Percentiles rank a stretch among this genome's conserved stretches.
Evolutionary conservation across 2,797 vertebrate species (phyloP).

Genomic region (Tiaroga cobitis): DNA sequence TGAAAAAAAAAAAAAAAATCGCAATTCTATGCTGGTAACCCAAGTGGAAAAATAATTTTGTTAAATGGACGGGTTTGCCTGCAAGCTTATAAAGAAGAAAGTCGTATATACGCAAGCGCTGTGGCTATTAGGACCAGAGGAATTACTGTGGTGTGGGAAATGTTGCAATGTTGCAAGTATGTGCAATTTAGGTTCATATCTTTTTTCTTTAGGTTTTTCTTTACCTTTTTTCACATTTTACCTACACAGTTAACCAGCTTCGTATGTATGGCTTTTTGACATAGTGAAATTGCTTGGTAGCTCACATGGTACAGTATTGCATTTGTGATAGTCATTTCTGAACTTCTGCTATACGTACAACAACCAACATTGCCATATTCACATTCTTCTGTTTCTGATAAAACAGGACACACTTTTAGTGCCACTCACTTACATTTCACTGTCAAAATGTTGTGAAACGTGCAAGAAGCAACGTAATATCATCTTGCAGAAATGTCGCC

Average conservation of each 20-base stretch:
- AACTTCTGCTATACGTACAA: too few species aligned
- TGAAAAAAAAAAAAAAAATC: not conserved
- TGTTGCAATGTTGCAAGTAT: not conserved
- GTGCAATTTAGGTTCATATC: not conserved
- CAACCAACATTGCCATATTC: not conserved
- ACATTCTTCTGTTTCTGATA: not conserved
- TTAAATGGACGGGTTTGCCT: constrained; percentile 45
- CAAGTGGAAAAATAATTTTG: constrained; percentile 15
- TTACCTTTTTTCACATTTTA: not conserved
- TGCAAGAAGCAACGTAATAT: too few species aligned
- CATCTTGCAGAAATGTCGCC: not conserved
- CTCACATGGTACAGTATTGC: not conserved
- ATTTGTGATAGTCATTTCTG: not conserved
- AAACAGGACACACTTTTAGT: not conserved
- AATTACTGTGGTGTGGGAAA: not conserved
- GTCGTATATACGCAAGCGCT: not conserved
- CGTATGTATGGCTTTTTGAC: too few species aligned
- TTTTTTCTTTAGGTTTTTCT: not conserved
- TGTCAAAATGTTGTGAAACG: not conserved
- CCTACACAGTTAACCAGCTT: not conserved
- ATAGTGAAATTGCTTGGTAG: too few species aligned
- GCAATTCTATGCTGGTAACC: not conserved
- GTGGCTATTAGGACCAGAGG: not conserved
- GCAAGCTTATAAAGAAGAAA: constrained; percentile 42
- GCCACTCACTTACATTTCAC: not conserved